Base-by-base conservation (phyloP, 2,888 invertebrate genomes). In the Oscheius sp. region DNA sequence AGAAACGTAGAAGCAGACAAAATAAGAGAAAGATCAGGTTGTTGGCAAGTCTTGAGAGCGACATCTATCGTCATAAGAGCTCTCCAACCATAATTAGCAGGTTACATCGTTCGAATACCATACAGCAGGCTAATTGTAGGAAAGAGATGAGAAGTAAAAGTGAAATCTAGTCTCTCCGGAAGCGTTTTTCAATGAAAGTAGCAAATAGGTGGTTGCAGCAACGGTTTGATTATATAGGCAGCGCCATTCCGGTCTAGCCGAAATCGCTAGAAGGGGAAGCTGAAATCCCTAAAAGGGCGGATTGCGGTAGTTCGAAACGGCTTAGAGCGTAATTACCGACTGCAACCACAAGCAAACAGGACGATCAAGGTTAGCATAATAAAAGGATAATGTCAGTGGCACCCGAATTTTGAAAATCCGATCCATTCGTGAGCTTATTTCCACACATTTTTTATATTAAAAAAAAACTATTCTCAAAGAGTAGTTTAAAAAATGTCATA, bases 291-390 rank as follows among this genome's bases (percentile, higher is more conserved):
- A 24, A 54, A 65, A 65, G 65, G 56, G 56, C 59, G 44, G 59
- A 59, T 65, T 54, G 36, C 38, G 20, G 56, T 20, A 30, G 51
- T 65, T 65, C 65, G 56, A 65, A 51, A 65, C 54, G 54, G 49
- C 59, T 65, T 24, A 65, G 65, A 65, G 54, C 30, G 45, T 65
- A 65, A 65, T 65, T 65, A 65, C 54, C 54, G 65, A 44, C 45
- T 56, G 54, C 54, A 54, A 49, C 44, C 54, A 51, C 65, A 17
- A 62, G 20, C 28, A 32, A 62, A 62, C 62, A 62, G 62, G 62
- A 47, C 62, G 28, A 49, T 62, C 47, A 62, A 62, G 62, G 62
- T 49, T 62, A 62, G 33, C 47, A 44, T 44, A 41, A 59, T 59
- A 44, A 59, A 30, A 44, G 59, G 59, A 59, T 59, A n/a, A 59